A percentile compares a stretch with the other conserved stretches of the same genome.
phyloP scores from a whole-genome alignment of 2,888 invertebrate genomes.

The Omphaloscelis lunosa region DNA sequence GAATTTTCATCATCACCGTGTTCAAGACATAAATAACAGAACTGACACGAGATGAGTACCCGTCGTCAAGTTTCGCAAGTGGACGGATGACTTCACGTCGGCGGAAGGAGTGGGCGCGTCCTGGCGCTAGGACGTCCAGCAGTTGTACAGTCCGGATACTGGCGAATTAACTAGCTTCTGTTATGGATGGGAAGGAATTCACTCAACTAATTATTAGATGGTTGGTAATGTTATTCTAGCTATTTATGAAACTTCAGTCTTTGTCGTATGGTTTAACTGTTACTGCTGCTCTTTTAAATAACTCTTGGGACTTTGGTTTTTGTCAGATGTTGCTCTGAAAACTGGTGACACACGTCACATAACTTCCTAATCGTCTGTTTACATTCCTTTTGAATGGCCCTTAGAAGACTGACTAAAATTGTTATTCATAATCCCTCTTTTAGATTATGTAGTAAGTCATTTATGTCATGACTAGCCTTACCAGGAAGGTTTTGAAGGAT shows the following conservation, averaged over 20 bases:
- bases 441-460: not conserved
- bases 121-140: conserved; percentile 63
- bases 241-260: not conserved
- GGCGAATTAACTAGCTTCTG: conserved; percentile 43
- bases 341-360: not conserved
- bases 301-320: not conserved
- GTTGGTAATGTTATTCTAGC: not conserved
- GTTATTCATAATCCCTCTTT: not conserved
- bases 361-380: not conserved
- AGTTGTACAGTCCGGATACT: conserved; percentile 56
- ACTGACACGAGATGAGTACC: conserved; percentile 44
- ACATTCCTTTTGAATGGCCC: too few species aligned
- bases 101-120: conserved; percentile 71
- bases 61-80: conserved; percentile 65
- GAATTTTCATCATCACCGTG: not conserved
- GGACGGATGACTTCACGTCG: conserved; percentile 68
- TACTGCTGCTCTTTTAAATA: not conserved
- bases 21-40: conserved; percentile 24
- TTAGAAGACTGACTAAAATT: not conserved
- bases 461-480: conserved; percentile 1
- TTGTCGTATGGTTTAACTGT: not conserved
- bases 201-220: not conserved
- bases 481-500: conserved; percentile 16
- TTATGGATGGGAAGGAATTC: not conserved
- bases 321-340: not conserved